Percentiles rank a stretch among this genome's conserved stretches.
These are phyloP conservation scores for Tragelaphus strepsiceros DNA, from an alignment of 2,113 vertebrate species.

Conservation along the genomic window DNA sequence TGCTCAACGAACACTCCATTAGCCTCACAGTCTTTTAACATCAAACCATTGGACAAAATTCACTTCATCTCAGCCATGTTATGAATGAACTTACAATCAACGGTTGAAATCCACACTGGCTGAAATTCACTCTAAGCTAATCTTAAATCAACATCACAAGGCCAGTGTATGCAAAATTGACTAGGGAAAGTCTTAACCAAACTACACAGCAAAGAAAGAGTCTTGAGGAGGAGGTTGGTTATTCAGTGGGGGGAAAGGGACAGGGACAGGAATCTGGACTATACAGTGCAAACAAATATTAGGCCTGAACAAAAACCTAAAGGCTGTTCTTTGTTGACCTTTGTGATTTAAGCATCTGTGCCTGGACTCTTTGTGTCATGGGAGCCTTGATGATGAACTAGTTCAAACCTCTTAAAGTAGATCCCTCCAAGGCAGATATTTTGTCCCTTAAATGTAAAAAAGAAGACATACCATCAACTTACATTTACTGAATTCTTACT, in stretches of 20 bases:
- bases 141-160: not conserved
- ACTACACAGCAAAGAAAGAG: not conserved
- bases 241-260: not conserved
- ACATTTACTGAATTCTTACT: not conserved
- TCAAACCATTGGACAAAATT: not conserved
- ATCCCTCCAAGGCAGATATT: not conserved
- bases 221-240: not conserved
- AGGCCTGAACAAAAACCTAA: not conserved
- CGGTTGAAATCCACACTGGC: not conserved
- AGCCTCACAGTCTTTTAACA: not conserved
- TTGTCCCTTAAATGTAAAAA: not conserved
- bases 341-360: not conserved
- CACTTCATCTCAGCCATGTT: not conserved
- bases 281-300: not conserved
- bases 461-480: not conserved
- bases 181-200: not conserved
- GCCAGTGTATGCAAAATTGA: not conserved
- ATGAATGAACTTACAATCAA: not conserved
- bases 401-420: not conserved
- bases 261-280: not conserved
- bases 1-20: conserved; percentile 3
- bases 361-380: not conserved
- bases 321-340: not conserved
- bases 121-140: not conserved
- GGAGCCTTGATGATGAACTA: not conserved